Base-by-base conservation (phyloP, 2,888 invertebrate genomes). In the Cetonia aurata region DNA sequence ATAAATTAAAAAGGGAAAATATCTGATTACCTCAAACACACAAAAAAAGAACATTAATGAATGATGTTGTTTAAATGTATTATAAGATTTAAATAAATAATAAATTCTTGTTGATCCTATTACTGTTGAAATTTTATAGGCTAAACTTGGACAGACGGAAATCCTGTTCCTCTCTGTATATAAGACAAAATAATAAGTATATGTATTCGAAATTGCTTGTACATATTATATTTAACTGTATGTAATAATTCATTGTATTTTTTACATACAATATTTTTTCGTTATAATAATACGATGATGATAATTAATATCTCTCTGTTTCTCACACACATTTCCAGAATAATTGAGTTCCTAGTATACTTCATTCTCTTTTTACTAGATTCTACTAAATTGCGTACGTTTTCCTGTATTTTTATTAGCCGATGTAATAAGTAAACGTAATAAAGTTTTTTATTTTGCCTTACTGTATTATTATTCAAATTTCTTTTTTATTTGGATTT, bases 81-180 rank as follows among this genome's bases (percentile, higher is more conserved):
- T 44, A 71, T 71, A 71, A 68, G 55, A 71, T 66, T 70, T 67
- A 70, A 70, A 48, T 50, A 70, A 70, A 70, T 70, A 67, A 48
- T 50, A 70, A 70, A 70, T 70, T 70, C 70, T 72, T 75, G 74
- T 75, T 75, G 72, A 75, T 62, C 69, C 72, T 72, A 72, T 75
- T 71, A 72, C 71, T 75, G 75, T 75, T 75, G 72, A 75, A 74
- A 73, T 74, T 75, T 75, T 74, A 74, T 74, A 74, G 73, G 53
- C 33, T 71, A 67, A 69, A 67, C 60, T 67, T 66, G 60, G 60
- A 67, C 69, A 66, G 67, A 56, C 59, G 69, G 68, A 60, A 67
- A 69, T 67, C 50, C 53, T 67, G 67, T 65, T 10, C 37, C 37
- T 37, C 62, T 65, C 55, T 68, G 68, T 70, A 65, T 71, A 69